Conservation (phyloP, 92 coral and sea anemone genomes). For the Heliopora coerulea region DNA sequence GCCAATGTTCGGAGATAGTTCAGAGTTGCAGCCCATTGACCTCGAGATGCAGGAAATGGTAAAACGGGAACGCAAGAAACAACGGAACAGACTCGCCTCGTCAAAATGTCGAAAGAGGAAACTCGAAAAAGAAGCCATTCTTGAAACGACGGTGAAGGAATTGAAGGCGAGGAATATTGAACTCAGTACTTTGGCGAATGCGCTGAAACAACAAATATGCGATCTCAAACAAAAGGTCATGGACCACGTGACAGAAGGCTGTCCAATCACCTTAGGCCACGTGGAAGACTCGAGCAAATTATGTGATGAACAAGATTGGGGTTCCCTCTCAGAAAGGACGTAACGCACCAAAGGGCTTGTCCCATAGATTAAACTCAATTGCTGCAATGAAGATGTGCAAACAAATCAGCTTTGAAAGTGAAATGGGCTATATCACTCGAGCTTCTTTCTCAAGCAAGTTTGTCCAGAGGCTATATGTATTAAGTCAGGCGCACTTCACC, state of each 20-base stretch:
- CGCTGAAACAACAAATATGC: constrained; percentile 96
- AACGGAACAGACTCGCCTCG: constrained; percentile 96
- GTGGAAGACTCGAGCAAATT: constrained; percentile 31
- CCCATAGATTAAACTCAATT: no score
- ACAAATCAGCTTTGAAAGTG: no score
- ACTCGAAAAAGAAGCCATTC: constrained; percentile 91
- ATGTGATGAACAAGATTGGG: constrained; percentile 21
- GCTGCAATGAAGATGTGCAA: no score
- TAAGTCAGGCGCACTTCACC: no score
- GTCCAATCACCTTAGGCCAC: constrained; percentile 95
- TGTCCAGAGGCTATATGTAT: no score
- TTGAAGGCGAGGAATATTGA: constrained; percentile 89
- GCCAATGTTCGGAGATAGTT: constrained; percentile 72
- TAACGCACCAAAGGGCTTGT: no score
- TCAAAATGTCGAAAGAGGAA: constrained; percentile 95
- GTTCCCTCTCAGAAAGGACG: constrained; percentile 17
- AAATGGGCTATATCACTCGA: no score
- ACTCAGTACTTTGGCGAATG: constrained; percentile 89
- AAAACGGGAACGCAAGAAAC: constrained; percentile 95
- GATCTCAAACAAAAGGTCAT: constrained; percentile 93
- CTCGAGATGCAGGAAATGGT: constrained; percentile 97
- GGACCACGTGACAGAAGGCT: constrained; percentile 99
- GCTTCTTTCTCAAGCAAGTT: no score
- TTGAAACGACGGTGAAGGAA: constrained; percentile 86
- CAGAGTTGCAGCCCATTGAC: constrained; percentile 83